Evolutionary conservation across 2,888 invertebrate species (phyloP).

Genomic region (Drosophila anceps): DNA sequence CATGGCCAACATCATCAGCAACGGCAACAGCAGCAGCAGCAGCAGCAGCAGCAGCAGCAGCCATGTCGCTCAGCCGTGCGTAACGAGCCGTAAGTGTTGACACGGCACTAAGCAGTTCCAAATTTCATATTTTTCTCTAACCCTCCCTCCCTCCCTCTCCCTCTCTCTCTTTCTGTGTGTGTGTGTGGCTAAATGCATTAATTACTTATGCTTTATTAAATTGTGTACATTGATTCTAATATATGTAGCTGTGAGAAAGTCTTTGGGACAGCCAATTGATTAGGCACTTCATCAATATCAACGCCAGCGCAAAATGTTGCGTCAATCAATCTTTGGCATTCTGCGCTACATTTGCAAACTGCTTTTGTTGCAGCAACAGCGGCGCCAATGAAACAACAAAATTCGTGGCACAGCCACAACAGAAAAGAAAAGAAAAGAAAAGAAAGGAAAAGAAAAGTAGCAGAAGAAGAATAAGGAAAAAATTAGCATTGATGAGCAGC

Average conservation of each 20-base stretch:
- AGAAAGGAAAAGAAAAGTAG: conserved; percentile 12
- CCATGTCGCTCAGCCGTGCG: conserved; percentile 59
- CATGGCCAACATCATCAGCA: conserved; percentile 53
- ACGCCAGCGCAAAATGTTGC: conserved; percentile 59
- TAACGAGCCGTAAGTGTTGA: conserved; percentile 82
- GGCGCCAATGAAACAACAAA: conserved; percentile 16
- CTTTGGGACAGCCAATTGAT: conserved; percentile 50
- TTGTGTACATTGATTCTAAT: conserved; percentile 37
- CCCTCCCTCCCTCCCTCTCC: too few species aligned
- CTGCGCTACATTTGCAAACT: conserved; percentile 60
- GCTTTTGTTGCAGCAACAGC: conserved; percentile 34
- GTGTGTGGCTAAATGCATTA: conserved; percentile 55
- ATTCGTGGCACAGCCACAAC: conserved; percentile 21
- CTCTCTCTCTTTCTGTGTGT: neutral
- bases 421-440: conserved; percentile 28
- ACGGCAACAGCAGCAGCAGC: conserved; percentile 22
- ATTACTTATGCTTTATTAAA: conserved; percentile 62
- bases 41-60: conserved; percentile 24
- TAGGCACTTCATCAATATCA: conserved; percentile 64
- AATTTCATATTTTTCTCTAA: conserved; percentile 63
- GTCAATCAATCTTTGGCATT: conserved; percentile 72
- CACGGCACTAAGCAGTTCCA: conserved; percentile 75
- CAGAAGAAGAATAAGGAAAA: conserved; percentile 23
- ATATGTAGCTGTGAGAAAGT: neutral
- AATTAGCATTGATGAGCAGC: conserved; percentile 82